Base-by-base conservation (phyloP, 2,797 vertebrate species). In the Sebastes jordani region DNA sequence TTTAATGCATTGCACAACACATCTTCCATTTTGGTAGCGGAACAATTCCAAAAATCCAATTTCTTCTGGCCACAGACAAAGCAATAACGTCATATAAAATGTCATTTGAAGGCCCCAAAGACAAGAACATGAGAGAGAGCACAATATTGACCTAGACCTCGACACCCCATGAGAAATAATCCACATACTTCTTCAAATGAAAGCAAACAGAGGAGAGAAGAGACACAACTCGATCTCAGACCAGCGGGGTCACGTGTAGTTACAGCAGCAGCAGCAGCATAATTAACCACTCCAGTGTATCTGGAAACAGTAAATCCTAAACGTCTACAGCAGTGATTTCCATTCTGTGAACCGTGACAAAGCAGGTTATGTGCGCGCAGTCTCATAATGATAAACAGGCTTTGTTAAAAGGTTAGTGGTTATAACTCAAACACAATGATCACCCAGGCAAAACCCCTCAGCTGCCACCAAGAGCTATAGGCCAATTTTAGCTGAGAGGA, bases 401-500 rank as follows among this genome's bases (percentile, higher is more conserved):
- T 86, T 82, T 78, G 64, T 66, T 63, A 23, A 59, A 86, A 88
- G 74, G 81, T 80, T 86, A 81, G 82, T 56, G 29, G 85, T 82
- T 90, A 80, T 52, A 73, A 83, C 85, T 88, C 65, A 76, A 92
- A 92, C 88, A 94, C 92, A 93, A 93, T 93, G 88, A 90, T 86
- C 88, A 81, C 69, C 77, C 83, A 86, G 25, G 49, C 86, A 73
- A 90, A 81, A 81, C 72, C 82, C 61, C 80, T 56, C 93, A 93
- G 93, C 93, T 87, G 93, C 91, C 83, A 86, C 82, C 27, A 20
- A 76, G 77, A 80, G 81, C 80, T 16, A 54, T 54, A 36, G 77
- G 87, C 86, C 93, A 91, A 89, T 93, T 96, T 93, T 94, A 95
- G 94, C 88, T 3, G 25, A 85, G 78, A 86, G 95, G 93, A 95